phyloP scores from a whole-genome alignment of 1,140 invertebrate genomes.

The Hydropsyche tenuis region DNA sequence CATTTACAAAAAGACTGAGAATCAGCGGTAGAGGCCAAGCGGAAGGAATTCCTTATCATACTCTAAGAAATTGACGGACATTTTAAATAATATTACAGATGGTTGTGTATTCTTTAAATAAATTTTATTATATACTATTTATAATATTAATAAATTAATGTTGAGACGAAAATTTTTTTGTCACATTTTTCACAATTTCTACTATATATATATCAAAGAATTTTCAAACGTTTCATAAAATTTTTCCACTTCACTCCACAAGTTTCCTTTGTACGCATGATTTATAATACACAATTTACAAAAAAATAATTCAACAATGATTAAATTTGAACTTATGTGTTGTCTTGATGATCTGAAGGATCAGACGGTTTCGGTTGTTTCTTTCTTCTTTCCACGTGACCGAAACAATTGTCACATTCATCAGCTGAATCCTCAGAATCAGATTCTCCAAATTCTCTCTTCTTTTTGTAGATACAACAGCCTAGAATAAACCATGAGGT shows the following conservation, averaged over 20 bases:
- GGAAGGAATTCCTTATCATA: conserved; percentile 39
- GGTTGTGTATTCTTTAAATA: conserved; percentile 22
- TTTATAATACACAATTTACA: not conserved
- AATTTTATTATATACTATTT: conserved; percentile 25
- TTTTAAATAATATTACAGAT: conserved; percentile 10
- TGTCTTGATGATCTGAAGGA: not conserved
- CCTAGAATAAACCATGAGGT: conserved; percentile 60
- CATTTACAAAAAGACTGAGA: conserved; percentile 43
- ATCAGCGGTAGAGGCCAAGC: conserved; percentile 43
- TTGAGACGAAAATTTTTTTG: not conserved
- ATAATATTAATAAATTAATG: not conserved
- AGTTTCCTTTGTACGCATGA: not conserved
- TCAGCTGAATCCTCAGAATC: conserved; percentile 79
- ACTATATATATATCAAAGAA: not conserved
- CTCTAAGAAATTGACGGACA: conserved; percentile 2
- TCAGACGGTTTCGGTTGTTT: conserved; percentile 43
- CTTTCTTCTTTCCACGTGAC: conserved; percentile 77
- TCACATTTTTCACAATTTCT: not conserved
- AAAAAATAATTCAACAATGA: not conserved
- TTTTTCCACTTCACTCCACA: not conserved
- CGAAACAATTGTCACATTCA: conserved; percentile 86
- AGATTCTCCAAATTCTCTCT: conserved; percentile 79
- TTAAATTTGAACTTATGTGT: conserved; percentile 3
- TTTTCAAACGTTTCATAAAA: not conserved
- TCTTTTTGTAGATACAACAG: conserved; percentile 89